Evolutionary conservation across 2,797 vertebrate species (phyloP).

Genomic region (Cetoscarus ocellatus): DNA sequence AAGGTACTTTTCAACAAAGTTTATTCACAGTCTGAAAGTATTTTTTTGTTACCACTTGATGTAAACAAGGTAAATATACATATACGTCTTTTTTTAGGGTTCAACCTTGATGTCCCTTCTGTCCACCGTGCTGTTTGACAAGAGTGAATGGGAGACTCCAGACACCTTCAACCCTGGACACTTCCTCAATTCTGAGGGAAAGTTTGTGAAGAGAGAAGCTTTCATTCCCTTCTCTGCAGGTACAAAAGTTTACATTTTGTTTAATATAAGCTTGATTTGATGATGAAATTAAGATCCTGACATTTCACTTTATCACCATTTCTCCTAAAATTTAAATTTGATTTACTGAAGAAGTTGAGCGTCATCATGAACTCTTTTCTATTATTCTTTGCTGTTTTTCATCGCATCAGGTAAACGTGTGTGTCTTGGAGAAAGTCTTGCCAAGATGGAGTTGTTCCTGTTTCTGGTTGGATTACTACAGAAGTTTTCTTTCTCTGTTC

Average conservation of each 20-base stretch:
- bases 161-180: constrained; percentile 87
- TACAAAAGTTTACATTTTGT: constrained; percentile 47
- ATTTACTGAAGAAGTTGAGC: not conserved
- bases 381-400: not conserved
- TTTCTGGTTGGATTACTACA: constrained; percentile 82
- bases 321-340: not conserved
- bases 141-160: constrained; percentile 87
- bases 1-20: constrained; percentile 75
- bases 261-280: too few species aligned
- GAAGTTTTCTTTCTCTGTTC: constrained; percentile 85
- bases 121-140: constrained; percentile 86
- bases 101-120: constrained; percentile 71
- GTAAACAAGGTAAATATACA: too few species aligned
- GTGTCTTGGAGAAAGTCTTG: constrained; percentile 87
- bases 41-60: not conserved
- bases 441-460: constrained; percentile 83
- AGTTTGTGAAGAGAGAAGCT: constrained; percentile 84
- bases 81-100: constrained; percentile 20
- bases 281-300: too few species aligned
- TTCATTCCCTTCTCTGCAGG: constrained; percentile 86
- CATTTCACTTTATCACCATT: too few species aligned
- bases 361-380: not conserved
- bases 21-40: not conserved
- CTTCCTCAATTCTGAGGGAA: constrained; percentile 86
- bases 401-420: constrained; percentile 82